Evolutionary conservation across 1,140 invertebrate species (phyloP).

Genomic region (Lepidotrigona ventralis): DNA sequence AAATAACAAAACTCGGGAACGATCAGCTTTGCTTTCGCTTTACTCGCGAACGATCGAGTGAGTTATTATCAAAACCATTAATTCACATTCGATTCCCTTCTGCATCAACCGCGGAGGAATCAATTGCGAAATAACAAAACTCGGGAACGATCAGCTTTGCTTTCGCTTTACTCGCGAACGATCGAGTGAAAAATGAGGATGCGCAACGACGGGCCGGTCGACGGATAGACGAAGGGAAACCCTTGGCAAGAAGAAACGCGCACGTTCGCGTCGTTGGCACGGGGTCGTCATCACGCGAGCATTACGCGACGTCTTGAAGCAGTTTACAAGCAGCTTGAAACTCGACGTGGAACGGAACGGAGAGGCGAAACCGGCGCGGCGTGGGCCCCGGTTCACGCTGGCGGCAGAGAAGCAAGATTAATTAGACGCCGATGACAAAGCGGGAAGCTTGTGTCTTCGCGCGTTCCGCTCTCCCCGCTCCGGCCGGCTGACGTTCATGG

Average conservation of each 20-base stretch:
- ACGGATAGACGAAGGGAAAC: not conserved
- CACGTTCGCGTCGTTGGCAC: not conserved
- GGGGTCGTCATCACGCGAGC: constrained; percentile 35
- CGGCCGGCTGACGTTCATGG: constrained; percentile 32
- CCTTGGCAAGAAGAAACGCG: constrained; percentile 7
- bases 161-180: not conserved
- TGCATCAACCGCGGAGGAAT: no score
- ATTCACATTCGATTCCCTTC: no score
- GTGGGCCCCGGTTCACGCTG: not conserved
- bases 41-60: not conserved
- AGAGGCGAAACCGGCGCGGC: constrained; percentile 17
- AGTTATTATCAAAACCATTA: not conserved
- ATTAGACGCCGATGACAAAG: constrained; percentile 56
- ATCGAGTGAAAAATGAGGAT: not conserved
- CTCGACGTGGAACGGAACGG: constrained; percentile 34
- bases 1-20: no score
- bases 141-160: not conserved
- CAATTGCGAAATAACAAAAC: no score
- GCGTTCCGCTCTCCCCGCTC: constrained; percentile 5
- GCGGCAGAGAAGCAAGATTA: constrained; percentile 37
- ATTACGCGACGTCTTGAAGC: constrained; percentile 63
- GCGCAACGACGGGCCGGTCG: not conserved
- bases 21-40: not conserved
- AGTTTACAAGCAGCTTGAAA: constrained; percentile 67
- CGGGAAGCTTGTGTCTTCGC: constrained; percentile 34